phyloP scores from a whole-genome alignment of 2,888 invertebrate species.

The Torymus aiolomorphi region DNA sequence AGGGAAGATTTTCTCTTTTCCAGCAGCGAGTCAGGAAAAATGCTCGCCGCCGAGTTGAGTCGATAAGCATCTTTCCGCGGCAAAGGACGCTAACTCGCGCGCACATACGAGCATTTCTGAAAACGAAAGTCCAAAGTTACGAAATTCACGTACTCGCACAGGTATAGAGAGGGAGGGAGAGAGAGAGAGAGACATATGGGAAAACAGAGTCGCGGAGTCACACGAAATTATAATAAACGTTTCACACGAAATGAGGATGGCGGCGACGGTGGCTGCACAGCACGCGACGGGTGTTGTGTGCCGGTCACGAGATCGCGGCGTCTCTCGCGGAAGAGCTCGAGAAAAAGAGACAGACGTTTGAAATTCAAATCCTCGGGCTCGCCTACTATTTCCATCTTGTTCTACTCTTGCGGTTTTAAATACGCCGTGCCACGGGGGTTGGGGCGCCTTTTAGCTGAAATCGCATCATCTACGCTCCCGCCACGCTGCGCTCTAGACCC shows the following conservation, averaged over 20 bases:
- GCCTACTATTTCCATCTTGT: constrained; percentile 8
- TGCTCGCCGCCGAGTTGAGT: background rate
- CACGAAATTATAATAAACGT: constrained; percentile 36
- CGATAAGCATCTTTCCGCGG: constrained; percentile 44
- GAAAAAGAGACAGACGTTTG: constrained; percentile 16
- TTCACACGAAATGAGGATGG: constrained; percentile 23
- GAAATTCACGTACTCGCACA: constrained; percentile 58
- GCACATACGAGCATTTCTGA: constrained; percentile 33
- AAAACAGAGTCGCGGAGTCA: constrained; percentile 20
- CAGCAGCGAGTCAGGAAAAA: constrained; percentile 3
- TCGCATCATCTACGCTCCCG: background rate
- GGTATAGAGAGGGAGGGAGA: constrained; percentile 60
- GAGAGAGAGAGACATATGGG: constrained; percentile 31
- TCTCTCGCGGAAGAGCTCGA: constrained; percentile 1
- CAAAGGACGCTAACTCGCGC: constrained; percentile 32
- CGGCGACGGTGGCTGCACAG: background rate
- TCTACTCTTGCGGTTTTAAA: background rate
- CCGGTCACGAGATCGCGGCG: background rate
- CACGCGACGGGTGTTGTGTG: background rate
- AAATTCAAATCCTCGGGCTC: constrained; percentile 26
- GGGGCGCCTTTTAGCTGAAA: background rate
- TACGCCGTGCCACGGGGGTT: too few species aligned
- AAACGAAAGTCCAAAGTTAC: constrained; percentile 50
- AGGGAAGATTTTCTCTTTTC: constrained; percentile 31
- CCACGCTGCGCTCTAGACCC: background rate